Conservation (phyloP, 2,888 invertebrate genomes). For the Pimpla rufipes region DNA sequence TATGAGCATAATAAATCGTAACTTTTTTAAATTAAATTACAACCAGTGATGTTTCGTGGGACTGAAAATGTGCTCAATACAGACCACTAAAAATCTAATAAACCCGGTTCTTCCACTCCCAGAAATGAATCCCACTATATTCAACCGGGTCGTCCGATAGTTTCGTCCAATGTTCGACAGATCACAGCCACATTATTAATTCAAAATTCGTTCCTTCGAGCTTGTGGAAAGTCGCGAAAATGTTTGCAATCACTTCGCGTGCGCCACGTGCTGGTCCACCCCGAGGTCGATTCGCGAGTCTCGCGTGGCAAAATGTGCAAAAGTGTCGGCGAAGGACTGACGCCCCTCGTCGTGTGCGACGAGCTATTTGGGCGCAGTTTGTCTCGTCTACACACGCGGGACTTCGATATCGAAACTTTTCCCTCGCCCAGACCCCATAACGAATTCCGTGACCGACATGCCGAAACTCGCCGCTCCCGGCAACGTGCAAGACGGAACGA, state of each 20-base stretch:
- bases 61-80: too few species aligned
- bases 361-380: slow-evolving; percentile 50
- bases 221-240: slow-evolving; percentile 1
- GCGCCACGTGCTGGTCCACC: not conserved
- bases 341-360: not conserved
- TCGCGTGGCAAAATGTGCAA: not conserved
- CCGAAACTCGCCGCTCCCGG: slow-evolving; percentile 27
- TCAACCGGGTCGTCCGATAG: too few species aligned
- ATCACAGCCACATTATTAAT: too few species aligned
- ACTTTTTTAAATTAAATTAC: too few species aligned
- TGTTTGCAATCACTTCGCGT: not conserved
- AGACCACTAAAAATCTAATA: too few species aligned
- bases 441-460: slow-evolving; percentile 68
- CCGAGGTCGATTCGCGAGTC: slow-evolving; percentile 9
- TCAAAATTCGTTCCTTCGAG: slow-evolving; percentile 8
- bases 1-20: too few species aligned
- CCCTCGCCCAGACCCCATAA: slow-evolving; percentile 46
- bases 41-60: too few species aligned
- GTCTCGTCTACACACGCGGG: slow-evolving; percentile 10
- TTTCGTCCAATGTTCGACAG: too few species aligned
- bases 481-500: not conserved
- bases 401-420: slow-evolving; percentile 65
- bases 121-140: too few species aligned
- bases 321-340: not conserved
- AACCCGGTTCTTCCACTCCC: too few species aligned